These are phyloP conservation scores for Myripristis murdjan DNA, from an alignment of 2,797 vertebrate genomes.

Conservation along the genomic window DNA sequence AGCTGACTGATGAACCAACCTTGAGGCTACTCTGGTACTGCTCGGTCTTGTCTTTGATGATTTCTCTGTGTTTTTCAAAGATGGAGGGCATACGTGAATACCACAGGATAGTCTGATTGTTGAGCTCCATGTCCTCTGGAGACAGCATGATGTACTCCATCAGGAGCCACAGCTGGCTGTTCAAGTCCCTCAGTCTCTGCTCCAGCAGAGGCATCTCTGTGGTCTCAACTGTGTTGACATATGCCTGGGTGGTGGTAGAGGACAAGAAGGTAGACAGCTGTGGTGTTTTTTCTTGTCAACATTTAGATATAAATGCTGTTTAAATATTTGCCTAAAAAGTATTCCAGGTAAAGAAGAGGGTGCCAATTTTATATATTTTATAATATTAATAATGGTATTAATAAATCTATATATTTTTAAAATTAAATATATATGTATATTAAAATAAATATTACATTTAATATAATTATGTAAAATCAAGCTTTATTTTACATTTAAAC, in stretches of 20 bases:
- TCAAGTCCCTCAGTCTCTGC: slow-evolving; percentile 84
- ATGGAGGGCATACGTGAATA: slow-evolving; percentile 87
- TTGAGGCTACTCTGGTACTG: slow-evolving; percentile 89
- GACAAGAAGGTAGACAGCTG: not conserved
- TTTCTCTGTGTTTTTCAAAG: slow-evolving; percentile 88
- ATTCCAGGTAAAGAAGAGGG: too few relatives aligned
- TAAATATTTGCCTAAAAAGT: too few relatives aligned
- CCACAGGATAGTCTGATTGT: slow-evolving; percentile 88
- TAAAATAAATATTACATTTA: too few relatives aligned
- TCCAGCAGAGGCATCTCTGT: slow-evolving; percentile 85
- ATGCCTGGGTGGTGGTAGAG: slow-evolving; percentile 73
- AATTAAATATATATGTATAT: too few relatives aligned
- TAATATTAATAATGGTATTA: too few relatives aligned
- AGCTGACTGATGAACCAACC: slow-evolving; percentile 72
- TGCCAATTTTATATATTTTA: too few relatives aligned
- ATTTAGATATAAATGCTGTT: too few relatives aligned
- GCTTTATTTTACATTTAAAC: too few relatives aligned
- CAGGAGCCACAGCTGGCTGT: slow-evolving; percentile 85
- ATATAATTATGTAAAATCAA: too few relatives aligned
- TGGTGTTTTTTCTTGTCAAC: not conserved
- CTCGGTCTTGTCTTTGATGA: slow-evolving; percentile 84
- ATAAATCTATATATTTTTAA: too few relatives aligned
- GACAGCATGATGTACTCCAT: slow-evolving; percentile 86
- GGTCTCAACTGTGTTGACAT: slow-evolving; percentile 82
- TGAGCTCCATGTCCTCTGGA: slow-evolving; percentile 84